phyloP scores from a whole-genome alignment of 2,797 vertebrate species.

The Sebastes taczanowskii region DNA sequence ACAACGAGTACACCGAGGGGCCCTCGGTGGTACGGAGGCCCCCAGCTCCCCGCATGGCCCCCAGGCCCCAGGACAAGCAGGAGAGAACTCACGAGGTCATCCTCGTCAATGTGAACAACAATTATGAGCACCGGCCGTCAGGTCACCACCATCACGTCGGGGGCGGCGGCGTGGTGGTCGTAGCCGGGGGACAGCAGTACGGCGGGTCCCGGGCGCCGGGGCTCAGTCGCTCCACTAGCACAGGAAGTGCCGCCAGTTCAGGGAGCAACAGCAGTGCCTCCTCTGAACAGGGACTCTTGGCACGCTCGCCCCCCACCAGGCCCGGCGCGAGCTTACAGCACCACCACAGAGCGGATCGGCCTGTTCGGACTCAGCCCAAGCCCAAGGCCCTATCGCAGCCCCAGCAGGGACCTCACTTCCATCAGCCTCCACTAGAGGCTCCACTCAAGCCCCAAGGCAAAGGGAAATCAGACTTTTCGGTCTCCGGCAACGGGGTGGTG shows the following conservation, averaged over 20 bases:
- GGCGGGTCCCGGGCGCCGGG: conserved; percentile 80
- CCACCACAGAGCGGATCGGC: conserved; percentile 81
- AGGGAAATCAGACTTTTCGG: conserved; percentile 76
- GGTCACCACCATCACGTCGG: conserved; percentile 65
- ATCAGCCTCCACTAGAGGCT: conserved; percentile 72
- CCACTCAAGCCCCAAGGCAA: conserved; percentile 88
- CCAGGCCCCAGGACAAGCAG: conserved; percentile 88
- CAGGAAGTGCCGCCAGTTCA: conserved; percentile 92
- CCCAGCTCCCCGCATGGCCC: conserved; percentile 81
- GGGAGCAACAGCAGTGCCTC: conserved; percentile 93
- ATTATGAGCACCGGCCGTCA: conserved; percentile 85
- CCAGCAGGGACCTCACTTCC: conserved; percentile 71
- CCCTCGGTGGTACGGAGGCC: conserved; percentile 87
- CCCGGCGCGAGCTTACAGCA: conserved; percentile 69
- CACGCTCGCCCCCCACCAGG: conserved; percentile 85
- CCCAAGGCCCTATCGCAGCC: conserved; percentile 74
- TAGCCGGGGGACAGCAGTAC: conserved; percentile 65
- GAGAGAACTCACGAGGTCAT: conserved; percentile 96
- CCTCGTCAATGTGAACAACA: conserved; percentile 94
- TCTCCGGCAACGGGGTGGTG: conserved; percentile 41
- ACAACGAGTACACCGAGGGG: conserved; percentile 96
- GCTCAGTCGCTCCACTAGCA: conserved; percentile 93
- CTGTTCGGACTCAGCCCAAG: conserved; percentile 92
- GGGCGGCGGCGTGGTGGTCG: conserved; percentile 53
- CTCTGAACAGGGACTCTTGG: conserved; percentile 91